Conservation (phyloP, 2,888 invertebrate genomes). For the Ophioninae sp. region DNA sequence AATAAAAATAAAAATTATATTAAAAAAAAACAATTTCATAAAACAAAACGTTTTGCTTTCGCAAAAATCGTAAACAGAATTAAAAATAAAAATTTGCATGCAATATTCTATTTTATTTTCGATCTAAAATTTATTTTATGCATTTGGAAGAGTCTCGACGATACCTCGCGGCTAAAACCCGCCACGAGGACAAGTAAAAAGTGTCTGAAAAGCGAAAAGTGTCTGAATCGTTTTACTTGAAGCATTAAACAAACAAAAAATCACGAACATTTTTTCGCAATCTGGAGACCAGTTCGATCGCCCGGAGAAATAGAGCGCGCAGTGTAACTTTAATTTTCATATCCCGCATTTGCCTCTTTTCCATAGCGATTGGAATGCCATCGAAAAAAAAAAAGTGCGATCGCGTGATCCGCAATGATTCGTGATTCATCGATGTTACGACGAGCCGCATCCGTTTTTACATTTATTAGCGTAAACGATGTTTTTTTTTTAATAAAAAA, state of each 20-base stretch:
- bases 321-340: neutral
- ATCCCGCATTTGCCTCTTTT: neutral
- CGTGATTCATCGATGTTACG: slow-evolving; percentile 26
- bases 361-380: neutral
- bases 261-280: neutral
- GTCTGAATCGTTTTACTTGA: neutral
- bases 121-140: too few relatives aligned
- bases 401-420: neutral
- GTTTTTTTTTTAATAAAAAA: too few relatives aligned
- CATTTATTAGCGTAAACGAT: slow-evolving; percentile 10
- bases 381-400: neutral
- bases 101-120: too few relatives aligned
- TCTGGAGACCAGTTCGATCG: neutral
- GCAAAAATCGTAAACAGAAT: too few relatives aligned
- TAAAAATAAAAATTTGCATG: too few relatives aligned
- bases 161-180: too few relatives aligned
- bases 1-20: too few relatives aligned
- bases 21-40: too few relatives aligned
- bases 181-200: too few relatives aligned
- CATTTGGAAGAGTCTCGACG: too few relatives aligned
- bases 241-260: neutral
- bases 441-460: slow-evolving; percentile 28
- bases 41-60: too few relatives aligned
- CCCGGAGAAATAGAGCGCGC: neutral
- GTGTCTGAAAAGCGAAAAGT: too few relatives aligned